Evolutionary conservation across 2,888 invertebrate genomes (phyloP), one percentile per base, ranked within the genome.

Genomic region (Chirona hameri): DNA sequence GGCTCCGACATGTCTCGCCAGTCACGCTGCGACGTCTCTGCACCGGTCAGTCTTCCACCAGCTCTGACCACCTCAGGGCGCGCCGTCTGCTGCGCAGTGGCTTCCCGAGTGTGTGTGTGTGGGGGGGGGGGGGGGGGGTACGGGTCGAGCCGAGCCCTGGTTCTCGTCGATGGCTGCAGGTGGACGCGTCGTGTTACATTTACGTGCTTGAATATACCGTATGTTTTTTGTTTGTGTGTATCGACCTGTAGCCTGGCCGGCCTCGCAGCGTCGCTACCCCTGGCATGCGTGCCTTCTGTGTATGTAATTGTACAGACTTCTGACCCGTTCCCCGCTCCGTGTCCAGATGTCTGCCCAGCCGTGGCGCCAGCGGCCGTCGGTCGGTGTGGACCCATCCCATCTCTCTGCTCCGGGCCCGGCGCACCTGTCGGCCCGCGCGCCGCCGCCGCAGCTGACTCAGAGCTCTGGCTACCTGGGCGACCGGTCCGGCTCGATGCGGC

Each of bases 391-490:
- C 21, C 39, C 9, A 39, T 65, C 65, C n/a, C 60, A 60, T 9
- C 65, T 10, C n/a, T 57, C 57, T 0, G 57, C 24, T 24, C 21
- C 24, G 57, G 72, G 7, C 14, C 31, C 5, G 72, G 18, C 57
- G 57, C 60, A 60, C n/a, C 65, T 10, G n/a, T 65, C 65, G 1
- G 65, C 10, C 27, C n/a, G 9, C 79, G 79, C 79, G n/a, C 48
- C 79, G 46, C 21, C 39, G 39, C 79, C 46, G 1, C 79, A n/a
- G 46, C 48, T n/a, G 7, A 48, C 48, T 5, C 79, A n/a, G 10
- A 46, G 48, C 48, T 79, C 79, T 14, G 79, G 79, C 46, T 79
- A 79, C 48, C 79, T 79, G 79, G 79, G 46, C 48, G 79, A 79
- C n/a, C 10, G 48, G 48, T 79, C 79, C 0, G 21, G n/a, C 4